These are phyloP conservation scores for Sycophaga agraensis DNA, from an alignment of 1,140 invertebrate genomes.

Conservation along the genomic window DNA sequence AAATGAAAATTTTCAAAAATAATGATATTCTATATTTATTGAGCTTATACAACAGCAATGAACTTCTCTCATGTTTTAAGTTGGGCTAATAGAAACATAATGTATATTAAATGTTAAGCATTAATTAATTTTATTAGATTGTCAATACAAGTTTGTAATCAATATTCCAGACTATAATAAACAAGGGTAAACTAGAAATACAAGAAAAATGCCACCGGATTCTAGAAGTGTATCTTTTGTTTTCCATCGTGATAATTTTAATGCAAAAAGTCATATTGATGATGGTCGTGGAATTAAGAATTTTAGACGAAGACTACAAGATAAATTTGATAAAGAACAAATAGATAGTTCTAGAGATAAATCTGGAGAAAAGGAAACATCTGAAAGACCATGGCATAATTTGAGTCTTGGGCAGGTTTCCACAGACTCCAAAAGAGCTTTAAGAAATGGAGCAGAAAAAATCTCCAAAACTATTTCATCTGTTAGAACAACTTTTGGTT, in stretches of 20 bases:
- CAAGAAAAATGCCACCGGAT: constrained; percentile 49
- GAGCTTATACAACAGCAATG: too few relatives aligned
- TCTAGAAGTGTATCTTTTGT: constrained; percentile 54
- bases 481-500: constrained; percentile 61
- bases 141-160: too few relatives aligned
- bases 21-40: too few relatives aligned
- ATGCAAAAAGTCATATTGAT: constrained; percentile 35
- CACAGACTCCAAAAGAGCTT: constrained; percentile 53
- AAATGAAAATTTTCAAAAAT: too few relatives aligned
- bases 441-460: constrained; percentile 60
- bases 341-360: constrained; percentile 30
- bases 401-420: constrained; percentile 48
- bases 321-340: constrained; percentile 54
- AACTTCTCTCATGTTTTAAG: too few relatives aligned
- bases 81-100: too few relatives aligned
- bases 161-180: too few relatives aligned
- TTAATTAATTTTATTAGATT: too few relatives aligned
- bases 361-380: constrained; percentile 32
- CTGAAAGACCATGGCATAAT: constrained; percentile 50
- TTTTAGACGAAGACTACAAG: constrained; percentile 49
- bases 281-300: constrained; percentile 34
- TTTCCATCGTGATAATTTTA: constrained; percentile 50
- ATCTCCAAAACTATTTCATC: constrained; percentile 63
- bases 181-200: not conserved
- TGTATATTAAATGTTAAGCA: too few relatives aligned